Base-by-base conservation (phyloP, 1,140 invertebrate species). In the Anadara kagoshimensis region DNA sequence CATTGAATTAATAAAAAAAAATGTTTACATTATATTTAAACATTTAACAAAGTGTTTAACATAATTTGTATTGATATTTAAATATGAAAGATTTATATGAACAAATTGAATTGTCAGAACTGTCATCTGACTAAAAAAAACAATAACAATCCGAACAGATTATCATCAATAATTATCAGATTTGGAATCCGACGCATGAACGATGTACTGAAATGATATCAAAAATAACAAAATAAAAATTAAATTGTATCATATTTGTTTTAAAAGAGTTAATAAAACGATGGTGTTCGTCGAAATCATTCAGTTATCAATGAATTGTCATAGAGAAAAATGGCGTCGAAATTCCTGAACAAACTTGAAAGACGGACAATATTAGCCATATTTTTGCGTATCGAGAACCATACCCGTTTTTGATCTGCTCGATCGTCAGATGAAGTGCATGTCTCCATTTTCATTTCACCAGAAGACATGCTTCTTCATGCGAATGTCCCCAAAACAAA, bases 381-480 rank as follows among this genome's bases (percentile, higher is more conserved):
- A 47, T 47, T 10, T 8, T 64, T 29, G n/a, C n/a, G n/a, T n/a
- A n/a, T 8, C 8, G 45, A 8, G 1, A 20, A 18, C 5, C 61
- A 47, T 70, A 75, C 73, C 73, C 61, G 29, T 66, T 65, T 75
- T 36, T 24, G 29, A 47, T 75, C 73, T 53, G 59, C 51, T 47
- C 73, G 69, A 51, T 75, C 73, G 29, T 75, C 73, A 10, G 63
- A 69, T 10, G 73, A 75, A 75, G 66, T 70, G 66, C 73, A 75
- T 70, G 73, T 75, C 68, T 75, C 73, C 73, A 75, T 75, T 57
- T 75, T 75, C 51, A 63, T 75, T 54, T 75, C 73, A 53, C 51
- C 62, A 66, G 73, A 69, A 69, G 67, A 69, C 73, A 75, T 75
- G 62, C 58, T 69, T 61, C 29, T 44, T 16, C 29, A 43, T 47